Conservation (phyloP, 2,888 invertebrate genomes). For the Matsumyia berberina region DNA sequence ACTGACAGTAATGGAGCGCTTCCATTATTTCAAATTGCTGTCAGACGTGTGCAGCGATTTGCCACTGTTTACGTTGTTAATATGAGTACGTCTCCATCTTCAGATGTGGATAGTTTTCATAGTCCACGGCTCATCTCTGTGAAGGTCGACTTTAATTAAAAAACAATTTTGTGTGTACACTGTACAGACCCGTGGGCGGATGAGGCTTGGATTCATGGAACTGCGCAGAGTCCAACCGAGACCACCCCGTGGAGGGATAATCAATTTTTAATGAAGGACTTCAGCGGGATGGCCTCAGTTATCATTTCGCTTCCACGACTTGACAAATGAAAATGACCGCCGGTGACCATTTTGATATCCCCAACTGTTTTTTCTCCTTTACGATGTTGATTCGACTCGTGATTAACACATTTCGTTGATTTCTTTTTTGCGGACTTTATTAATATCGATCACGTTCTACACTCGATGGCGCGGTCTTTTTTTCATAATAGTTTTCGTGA, state of each 20-base stretch:
- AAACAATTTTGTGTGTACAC: conserved; percentile 68
- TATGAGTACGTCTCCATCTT: conserved; percentile 25
- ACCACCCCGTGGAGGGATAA: not conserved
- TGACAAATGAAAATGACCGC: too few species aligned
- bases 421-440: not conserved
- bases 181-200: conserved; percentile 26
- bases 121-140: conserved; percentile 37
- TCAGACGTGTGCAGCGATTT: conserved; percentile 9
- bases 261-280: conserved; percentile 37
- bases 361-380: not conserved
- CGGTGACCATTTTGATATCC: conserved; percentile 12
- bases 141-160: conserved; percentile 65
- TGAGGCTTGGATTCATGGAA: not conserved
- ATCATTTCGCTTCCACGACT: not conserved
- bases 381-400: conserved; percentile 36
- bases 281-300: not conserved
- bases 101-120: conserved; percentile 31
- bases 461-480: conserved; percentile 46
- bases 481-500: conserved; percentile 70
- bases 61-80: conserved; percentile 26
- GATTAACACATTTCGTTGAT: conserved; percentile 53
- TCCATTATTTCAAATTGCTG: conserved; percentile 48
- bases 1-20: conserved; percentile 54
- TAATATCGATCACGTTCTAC: conserved; percentile 57
- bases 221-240: not conserved